These are phyloP conservation scores for Acanthurus tractus DNA, from an alignment of 2,797 vertebrate species.

Conservation along the genomic window DNA sequence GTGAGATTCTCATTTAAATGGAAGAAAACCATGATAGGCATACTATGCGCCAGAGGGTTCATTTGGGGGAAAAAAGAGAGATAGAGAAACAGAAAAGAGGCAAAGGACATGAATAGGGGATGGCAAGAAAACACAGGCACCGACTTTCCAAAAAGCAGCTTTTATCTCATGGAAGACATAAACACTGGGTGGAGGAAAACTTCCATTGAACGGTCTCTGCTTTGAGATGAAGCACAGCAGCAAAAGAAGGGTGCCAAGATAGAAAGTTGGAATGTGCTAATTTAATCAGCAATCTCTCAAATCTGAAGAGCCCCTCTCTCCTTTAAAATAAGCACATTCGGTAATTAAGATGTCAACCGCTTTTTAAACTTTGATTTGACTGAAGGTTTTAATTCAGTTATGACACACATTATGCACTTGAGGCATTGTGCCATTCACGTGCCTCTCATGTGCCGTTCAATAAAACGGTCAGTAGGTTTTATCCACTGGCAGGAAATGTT, in stretches of 20 bases:
- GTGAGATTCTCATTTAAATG: constrained; percentile 63
- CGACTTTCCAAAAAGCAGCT: constrained; percentile 36
- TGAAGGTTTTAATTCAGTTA: constrained; percentile 25
- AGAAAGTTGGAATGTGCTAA: constrained; percentile 25
- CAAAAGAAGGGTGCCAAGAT: constrained; percentile 1
- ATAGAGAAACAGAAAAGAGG: constrained; percentile 11
- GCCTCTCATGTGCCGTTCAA: background rate
- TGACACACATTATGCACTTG: constrained; percentile 26
- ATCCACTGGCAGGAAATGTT: constrained; percentile 13
- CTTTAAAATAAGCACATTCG: constrained; percentile 24
- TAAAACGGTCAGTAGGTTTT: constrained; percentile 25
- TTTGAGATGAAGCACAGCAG: constrained; percentile 25
- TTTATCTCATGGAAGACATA: constrained; percentile 44
- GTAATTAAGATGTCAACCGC: constrained; percentile 14
- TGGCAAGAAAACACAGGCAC: constrained; percentile 25
- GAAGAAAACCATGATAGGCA: constrained; percentile 35
- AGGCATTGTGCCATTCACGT: constrained; percentile 27
- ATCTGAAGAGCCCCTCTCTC: constrained; percentile 7
- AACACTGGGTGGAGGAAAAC: constrained; percentile 5
- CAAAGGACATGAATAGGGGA: constrained; percentile 30
- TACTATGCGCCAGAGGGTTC: constrained; percentile 67
- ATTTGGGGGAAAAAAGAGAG: constrained; percentile 52
- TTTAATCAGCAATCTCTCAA: constrained; percentile 22
- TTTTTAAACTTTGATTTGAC: constrained; percentile 20
- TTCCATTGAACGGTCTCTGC: background rate